Evolutionary conservation across 2,888 invertebrate genomes (phyloP), one percentile per base, ranked within the genome.

Genomic region (Strigamia maritima): DNA sequence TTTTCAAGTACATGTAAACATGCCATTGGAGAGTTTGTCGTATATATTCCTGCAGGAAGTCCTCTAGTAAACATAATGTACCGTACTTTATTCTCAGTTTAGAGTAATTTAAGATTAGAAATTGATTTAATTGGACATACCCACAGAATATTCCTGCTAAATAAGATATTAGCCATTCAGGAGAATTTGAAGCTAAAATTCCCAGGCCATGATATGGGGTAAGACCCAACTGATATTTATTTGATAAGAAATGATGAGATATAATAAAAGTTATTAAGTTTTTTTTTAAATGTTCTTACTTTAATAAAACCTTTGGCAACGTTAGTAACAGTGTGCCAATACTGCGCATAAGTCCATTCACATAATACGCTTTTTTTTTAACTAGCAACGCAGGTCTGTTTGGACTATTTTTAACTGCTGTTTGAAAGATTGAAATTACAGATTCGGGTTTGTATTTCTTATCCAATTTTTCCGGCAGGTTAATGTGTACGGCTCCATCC

Each of bases 131-230:
- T 35, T 40, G 8, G 12, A 40, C 14, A 14, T 54, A 79, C 94
- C 96, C 95, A 79, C 96, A 95, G 86, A 93, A 94, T 83, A 96
- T 94, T 19, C 94, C 93, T 1, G 91, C 96, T 81, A 97, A 86
- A 84, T 94, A 92, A 2, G 95, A 90, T 82, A 94, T 89, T 84
- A 93, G 92, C 97, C 97, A 97, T 87, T 95, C 92, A 75, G 94
- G 92, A 28, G 92, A 91, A 86, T 97, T 97, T 86, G 94, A 96
- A n/a, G 96, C 95, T 80, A 97, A 87, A 83, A 97, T 94, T 82
- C 94, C 92, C 38, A 97, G 96, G 16, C 92, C 91, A 85, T 93
- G 91, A 84, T 90, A 89, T 80, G 91, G 89, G 86, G 95, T 90
- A 80, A 95, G 86, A 2, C 96, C 96, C n/a, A n/a, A n/a, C n/a